These are phyloP conservation scores for Vollenhovia emeryi DNA, from an alignment of 1,140 invertebrate genomes.

Conservation along the genomic window DNA sequence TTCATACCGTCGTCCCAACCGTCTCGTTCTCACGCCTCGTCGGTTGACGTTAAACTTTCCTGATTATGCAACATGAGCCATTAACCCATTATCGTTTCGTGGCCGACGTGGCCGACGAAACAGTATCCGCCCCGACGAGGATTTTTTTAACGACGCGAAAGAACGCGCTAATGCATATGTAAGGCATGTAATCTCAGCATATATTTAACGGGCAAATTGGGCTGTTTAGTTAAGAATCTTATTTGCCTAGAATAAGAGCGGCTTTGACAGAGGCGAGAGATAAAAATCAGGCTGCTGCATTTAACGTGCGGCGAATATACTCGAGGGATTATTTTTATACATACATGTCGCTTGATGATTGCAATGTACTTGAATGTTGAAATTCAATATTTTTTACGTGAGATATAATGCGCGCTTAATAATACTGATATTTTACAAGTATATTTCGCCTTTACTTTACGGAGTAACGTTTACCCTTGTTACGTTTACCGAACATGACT, in stretches of 20 bases:
- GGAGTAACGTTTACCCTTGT: not conserved
- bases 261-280: not conserved
- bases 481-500: not conserved
- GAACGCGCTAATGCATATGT: not conserved
- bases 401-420: not conserved
- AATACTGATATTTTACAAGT: not conserved
- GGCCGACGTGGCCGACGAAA: conserved; percentile 1
- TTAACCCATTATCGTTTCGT: conserved; percentile 23
- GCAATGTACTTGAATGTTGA: not conserved
- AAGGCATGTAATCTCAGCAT: not conserved
- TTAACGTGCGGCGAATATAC: not conserved
- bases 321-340: not conserved
- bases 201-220: conserved; percentile 9
- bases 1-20: not conserved
- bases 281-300: not conserved
- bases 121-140: not conserved
- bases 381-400: not conserved
- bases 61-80: conserved; percentile 36
- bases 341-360: not conserved
- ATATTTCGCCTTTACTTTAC: not conserved
- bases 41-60: not conserved
- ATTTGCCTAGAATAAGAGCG: not conserved
- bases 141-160: conserved; percentile 15
- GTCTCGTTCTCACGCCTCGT: not conserved
- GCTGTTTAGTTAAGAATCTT: not conserved